Conservation (phyloP, 2,113 vertebrate species). For the Hippocampus barbouri region DNA sequence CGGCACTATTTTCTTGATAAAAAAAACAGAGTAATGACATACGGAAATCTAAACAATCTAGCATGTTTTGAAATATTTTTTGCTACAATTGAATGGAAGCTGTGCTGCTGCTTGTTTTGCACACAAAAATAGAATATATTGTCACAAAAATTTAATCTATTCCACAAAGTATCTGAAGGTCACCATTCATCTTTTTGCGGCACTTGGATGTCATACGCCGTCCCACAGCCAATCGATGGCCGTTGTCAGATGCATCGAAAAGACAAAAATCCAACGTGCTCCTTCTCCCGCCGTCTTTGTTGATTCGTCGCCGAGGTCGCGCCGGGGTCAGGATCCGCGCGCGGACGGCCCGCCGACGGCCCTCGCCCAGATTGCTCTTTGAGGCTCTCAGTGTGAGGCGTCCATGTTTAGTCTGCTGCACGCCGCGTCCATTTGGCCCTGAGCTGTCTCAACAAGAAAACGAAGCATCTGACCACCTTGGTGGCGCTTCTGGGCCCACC, state of each 20-base stretch:
- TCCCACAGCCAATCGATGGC: neutral
- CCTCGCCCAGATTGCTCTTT: conserved; percentile 37
- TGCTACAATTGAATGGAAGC: too few relatives aligned
- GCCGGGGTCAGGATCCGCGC: conserved; percentile 30
- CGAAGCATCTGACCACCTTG: neutral
- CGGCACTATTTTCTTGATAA: too few relatives aligned
- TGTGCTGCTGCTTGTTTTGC: too few relatives aligned
- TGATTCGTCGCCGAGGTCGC: conserved; percentile 34
- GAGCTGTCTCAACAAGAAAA: conserved; percentile 62
- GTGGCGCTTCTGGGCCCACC: conserved; percentile 1
- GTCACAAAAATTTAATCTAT: too few relatives aligned
- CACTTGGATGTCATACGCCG: neutral
- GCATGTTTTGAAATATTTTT: too few relatives aligned
- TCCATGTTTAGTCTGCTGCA: conserved; percentile 63
- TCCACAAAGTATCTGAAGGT: too few relatives aligned
- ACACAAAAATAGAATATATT: too few relatives aligned
- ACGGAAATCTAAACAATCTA: too few relatives aligned
- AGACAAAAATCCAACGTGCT: neutral
- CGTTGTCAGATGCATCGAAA: neutral
- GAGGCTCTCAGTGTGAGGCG: conserved; percentile 59
- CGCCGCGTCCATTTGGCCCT: conserved; percentile 52
- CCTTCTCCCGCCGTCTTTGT: conserved; percentile 8
- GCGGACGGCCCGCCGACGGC: conserved; percentile 9
- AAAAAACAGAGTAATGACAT: too few relatives aligned
- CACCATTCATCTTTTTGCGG: too few relatives aligned